Base-by-base conservation (phyloP, 2,888 invertebrate genomes). In the Sphaeridia pumilis region DNA sequence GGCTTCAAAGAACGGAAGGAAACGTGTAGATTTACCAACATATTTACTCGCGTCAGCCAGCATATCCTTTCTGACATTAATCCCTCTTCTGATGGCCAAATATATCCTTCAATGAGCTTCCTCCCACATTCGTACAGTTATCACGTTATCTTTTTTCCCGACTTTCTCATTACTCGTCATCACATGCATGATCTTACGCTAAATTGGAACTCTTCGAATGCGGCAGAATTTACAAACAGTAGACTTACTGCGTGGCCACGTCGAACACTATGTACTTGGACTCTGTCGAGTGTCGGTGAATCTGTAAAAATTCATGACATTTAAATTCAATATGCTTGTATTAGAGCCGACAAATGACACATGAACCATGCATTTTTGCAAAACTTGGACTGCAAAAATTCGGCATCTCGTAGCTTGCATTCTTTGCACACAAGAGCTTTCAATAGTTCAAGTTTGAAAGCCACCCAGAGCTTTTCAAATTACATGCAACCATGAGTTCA, bases 231-330 rank as follows among this genome's bases (percentile, higher is more conserved):
- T 20, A 14, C 14, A 10, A 10, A 14, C 14, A 31, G n/a, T n/a
- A 14, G 46, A 76, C 82, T 82, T 69, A 89, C 89, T 84, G 82
- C 53, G 85, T 84, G 61, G 81, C 78, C 65, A 86, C 79, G 67
- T 89, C 87, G 74, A 84, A 88, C 67, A 89, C 78, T 52, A 82
- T 82, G 70, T 89, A 90, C 70, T 86, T 82, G n/a, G 89, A 88
- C 67, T 85, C 75, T 72, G 81, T 87, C 7, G 88, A 87, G 70
- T 85, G 81, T 42, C 86, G 78, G 71, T 87, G 86, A 43, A 87
- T 74, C 74, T 73, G 66, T 1, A 66, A 66, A 57, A 52, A n/a
- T n/a, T n/a, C n/a, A n/a, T n/a, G n/a, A n/a, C n/a, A n/a, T n/a
- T n/a, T n/a, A n/a, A n/a, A n/a, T n/a, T n/a, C n/a, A n/a, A n/a